These are phyloP conservation scores for Arctia plantaginis DNA, from an alignment of 2,888 invertebrate species.

Conservation along the genomic window DNA sequence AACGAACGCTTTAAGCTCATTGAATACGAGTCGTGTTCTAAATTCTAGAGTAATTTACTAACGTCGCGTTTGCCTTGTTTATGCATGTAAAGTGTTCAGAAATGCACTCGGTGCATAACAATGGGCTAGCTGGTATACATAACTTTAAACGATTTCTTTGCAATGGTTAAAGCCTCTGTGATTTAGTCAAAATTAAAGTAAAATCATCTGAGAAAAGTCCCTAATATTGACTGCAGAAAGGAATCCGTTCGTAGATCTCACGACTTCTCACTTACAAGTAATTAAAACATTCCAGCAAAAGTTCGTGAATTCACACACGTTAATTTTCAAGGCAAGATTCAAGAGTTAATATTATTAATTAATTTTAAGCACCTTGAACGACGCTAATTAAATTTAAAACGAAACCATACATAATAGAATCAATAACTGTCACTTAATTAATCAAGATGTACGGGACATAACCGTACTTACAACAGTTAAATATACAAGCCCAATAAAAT, in stretches of 20 bases:
- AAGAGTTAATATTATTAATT: not conserved
- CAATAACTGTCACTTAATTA: constrained; percentile 1
- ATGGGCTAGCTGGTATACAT: constrained; percentile 29
- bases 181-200: not conserved
- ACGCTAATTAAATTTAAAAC: not conserved
- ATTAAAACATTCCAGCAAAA: not conserved
- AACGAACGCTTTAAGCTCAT: constrained; percentile 51
- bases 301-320: not conserved
- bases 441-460: not conserved
- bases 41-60: constrained; percentile 47
- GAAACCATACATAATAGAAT: not conserved
- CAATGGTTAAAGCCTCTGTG: not conserved
- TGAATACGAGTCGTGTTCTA: constrained; percentile 56
- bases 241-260: not conserved
- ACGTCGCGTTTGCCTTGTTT: constrained; percentile 22
- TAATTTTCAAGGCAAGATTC: not conserved
- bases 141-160: constrained; percentile 7
- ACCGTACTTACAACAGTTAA: not conserved
- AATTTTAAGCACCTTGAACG: not conserved
- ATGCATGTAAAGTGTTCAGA: constrained; percentile 31
- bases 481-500: not conserved
- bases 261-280: not conserved
- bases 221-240: not conserved
- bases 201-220: not conserved
- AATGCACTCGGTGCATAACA: constrained; percentile 42